Percentiles rank a stretch among this genome's conserved stretches.
Conservation (phyloP, 2,797 vertebrate species). For the Lepidocolaptes lacrymiger region DNA sequence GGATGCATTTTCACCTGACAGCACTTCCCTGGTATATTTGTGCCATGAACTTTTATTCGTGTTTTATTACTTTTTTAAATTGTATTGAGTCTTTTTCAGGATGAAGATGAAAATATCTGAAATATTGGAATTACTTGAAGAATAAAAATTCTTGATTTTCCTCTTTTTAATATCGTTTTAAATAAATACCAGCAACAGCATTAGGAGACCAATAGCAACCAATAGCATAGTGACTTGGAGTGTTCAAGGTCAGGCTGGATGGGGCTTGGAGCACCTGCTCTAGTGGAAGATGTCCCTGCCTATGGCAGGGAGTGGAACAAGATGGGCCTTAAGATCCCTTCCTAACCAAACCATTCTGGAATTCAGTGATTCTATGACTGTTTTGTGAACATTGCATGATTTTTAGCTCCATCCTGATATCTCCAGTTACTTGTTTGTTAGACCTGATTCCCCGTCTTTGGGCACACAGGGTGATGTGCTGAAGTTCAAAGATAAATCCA, state of each 20-base stretch:
- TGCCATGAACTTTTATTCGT: neutral
- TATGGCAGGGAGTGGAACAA: neutral
- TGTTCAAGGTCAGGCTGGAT: neutral
- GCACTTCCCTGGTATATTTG: neutral
- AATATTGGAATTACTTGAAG: neutral
- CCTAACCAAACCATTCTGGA: neutral
- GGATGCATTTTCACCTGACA: neutral
- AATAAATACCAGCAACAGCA: neutral
- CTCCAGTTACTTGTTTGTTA: neutral
- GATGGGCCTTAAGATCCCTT: neutral
- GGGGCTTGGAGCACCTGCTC: neutral
- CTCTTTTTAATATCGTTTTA: neutral
- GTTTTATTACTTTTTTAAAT: neutral
- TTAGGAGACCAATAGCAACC: neutral
- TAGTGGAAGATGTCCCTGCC: accelerated
- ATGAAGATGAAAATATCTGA: neutral
- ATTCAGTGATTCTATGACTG: neutral
- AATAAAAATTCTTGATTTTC: neutral
- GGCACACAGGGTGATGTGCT: accelerated
- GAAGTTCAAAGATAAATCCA: neutral
- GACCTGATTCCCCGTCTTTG: accelerated
- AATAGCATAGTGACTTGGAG: neutral
- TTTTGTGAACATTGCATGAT: neutral
- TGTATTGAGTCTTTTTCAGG: neutral
- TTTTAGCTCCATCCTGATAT: neutral